Evolutionary conservation across 2,113 vertebrate genomes (phyloP).

Genomic region (Cephalopholis sonnerati): DNA sequence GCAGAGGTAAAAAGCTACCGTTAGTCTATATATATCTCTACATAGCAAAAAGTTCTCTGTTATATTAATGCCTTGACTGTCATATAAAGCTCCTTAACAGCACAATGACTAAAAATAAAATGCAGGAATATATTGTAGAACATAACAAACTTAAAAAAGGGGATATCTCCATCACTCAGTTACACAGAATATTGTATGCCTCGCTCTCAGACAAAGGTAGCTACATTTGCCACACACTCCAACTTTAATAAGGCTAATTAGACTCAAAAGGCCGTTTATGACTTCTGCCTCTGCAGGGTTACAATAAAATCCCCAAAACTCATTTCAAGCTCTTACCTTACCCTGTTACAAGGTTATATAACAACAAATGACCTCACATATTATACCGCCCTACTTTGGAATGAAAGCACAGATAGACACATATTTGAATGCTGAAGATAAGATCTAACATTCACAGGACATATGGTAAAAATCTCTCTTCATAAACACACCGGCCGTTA

Average conservation of each 20-base stretch:
- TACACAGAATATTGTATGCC: not conserved
- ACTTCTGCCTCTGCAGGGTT: constrained; percentile 24
- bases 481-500: not conserved
- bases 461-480: constrained; percentile 24
- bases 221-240: not conserved
- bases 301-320: constrained; percentile 17
- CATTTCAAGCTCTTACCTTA: constrained; percentile 33
- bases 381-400: not conserved
- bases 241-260: constrained; percentile 13
- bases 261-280: constrained; percentile 8
- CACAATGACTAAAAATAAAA: not conserved
- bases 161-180: not conserved
- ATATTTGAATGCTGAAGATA: constrained; percentile 20
- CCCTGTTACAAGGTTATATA: constrained; percentile 53
- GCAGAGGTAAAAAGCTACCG: too few species aligned
- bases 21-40: too few species aligned
- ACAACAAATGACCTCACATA: constrained; percentile 43
- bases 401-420: constrained; percentile 15
- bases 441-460: constrained; percentile 14
- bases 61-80: too few species aligned
- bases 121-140: not conserved
- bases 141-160: not conserved
- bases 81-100: too few species aligned
- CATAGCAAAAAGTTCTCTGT: too few species aligned
- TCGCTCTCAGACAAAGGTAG: not conserved